Percentiles rank a stretch among this genome's conserved stretches.
Evolutionary conservation across 1,140 invertebrate species (phyloP).

Genomic region (Scaptomyza hsui): DNA sequence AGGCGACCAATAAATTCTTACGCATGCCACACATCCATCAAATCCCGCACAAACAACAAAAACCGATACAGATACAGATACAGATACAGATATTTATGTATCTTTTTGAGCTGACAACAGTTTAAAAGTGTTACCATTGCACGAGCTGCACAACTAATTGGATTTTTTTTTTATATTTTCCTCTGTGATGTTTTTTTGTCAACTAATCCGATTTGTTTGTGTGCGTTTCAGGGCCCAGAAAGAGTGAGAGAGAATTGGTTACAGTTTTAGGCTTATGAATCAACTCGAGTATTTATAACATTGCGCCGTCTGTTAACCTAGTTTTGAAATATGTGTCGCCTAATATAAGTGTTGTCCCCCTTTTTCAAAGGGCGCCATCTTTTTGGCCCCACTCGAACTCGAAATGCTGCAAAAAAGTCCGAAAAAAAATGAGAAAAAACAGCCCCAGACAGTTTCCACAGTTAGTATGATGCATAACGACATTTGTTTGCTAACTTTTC

Average conservation of each 20-base stretch:
- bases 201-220: constrained; percentile 79
- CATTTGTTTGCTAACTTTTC: constrained; percentile 77
- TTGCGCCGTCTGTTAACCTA: constrained; percentile 61
- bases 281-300: constrained; percentile 48
- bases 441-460: constrained; percentile 22
- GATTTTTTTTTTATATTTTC: constrained; percentile 55
- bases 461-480: constrained; percentile 52
- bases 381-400: constrained; percentile 23
- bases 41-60: constrained; percentile 20
- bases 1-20: constrained; percentile 66
- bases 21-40: constrained; percentile 79
- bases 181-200: constrained; percentile 43
- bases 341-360: constrained; percentile 15
- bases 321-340: constrained; percentile 61
- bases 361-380: constrained; percentile 36
- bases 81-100: constrained; percentile 28
- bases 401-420: constrained; percentile 15
- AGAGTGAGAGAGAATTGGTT: constrained; percentile 54
- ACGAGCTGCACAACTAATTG: constrained; percentile 63
- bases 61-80: constrained; percentile 13
- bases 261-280: constrained; percentile 77
- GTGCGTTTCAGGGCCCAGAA: constrained; percentile 21
- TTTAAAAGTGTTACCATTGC: constrained; percentile 52
- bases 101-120: constrained; percentile 40
- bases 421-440: constrained; percentile 5